phyloP scores from a whole-genome alignment of 2,797 vertebrate species.

The Pseudochaenichthys georgianus region DNA sequence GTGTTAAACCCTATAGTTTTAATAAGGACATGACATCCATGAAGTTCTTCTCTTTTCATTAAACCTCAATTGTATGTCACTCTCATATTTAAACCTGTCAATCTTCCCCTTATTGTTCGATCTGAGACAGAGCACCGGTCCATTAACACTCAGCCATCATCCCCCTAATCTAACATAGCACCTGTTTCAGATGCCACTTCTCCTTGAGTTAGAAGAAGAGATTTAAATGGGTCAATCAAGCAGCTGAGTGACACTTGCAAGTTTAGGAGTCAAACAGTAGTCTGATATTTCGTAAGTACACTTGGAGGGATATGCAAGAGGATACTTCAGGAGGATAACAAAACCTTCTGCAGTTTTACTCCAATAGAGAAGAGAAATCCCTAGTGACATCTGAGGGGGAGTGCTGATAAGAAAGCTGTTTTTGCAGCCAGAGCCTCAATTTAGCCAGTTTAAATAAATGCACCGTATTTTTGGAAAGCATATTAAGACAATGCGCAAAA shows the following conservation, averaged over 20 bases:
- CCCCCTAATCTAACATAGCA: constrained; percentile 41
- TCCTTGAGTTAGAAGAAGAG: constrained; percentile 24
- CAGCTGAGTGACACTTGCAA: constrained; percentile 22
- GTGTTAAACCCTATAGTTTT: constrained; percentile 10
- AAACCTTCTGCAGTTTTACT: constrained; percentile 5
- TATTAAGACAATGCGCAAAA: constrained; percentile 26
- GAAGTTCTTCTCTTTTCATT: constrained; percentile 20
- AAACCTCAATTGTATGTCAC: constrained; percentile 37
- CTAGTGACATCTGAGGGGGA: neutral
- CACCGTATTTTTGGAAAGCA: constrained; percentile 18
- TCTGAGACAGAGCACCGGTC: constrained; percentile 21
- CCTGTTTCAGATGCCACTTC: constrained; percentile 34
- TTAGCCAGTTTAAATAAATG: constrained; percentile 29
- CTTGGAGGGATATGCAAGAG: neutral
- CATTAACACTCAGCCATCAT: constrained; percentile 37
- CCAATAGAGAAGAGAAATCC: neutral
- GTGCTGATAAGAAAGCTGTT: neutral
- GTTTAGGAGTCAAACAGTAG: neutral
- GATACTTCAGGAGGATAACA: constrained; percentile 4
- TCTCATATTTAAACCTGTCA: constrained; percentile 28
- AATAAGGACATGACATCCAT: constrained; percentile 29
- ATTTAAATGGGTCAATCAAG: constrained; percentile 15
- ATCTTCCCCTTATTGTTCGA: constrained; percentile 23
- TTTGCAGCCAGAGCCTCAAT: constrained; percentile 36
- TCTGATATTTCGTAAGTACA: constrained; percentile 15